phyloP scores from a whole-genome alignment of 2,797 vertebrate genomes.

The Acipenser ruthenus region DNA sequence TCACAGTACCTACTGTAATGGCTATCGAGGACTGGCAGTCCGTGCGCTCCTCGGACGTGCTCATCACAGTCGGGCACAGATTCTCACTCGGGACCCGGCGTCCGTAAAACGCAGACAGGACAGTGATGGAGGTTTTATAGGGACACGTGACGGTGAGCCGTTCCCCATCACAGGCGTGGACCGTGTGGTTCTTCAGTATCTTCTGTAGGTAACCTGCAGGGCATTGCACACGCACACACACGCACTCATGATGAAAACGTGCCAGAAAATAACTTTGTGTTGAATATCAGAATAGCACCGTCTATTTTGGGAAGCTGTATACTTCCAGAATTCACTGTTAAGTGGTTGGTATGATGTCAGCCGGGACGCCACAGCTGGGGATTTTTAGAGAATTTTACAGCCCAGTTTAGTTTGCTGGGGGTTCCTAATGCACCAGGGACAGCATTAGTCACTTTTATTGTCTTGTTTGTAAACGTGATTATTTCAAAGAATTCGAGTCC shows the following conservation, averaged over 20 bases:
- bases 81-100: constrained; percentile 61
- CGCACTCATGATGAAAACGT: too few relatives aligned
- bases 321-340: too few relatives aligned
- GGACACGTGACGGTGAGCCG: constrained; percentile 68
- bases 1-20: too few relatives aligned
- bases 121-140: constrained; percentile 63
- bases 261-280: neutral
- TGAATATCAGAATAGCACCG: neutral
- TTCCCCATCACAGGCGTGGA: constrained; percentile 73
- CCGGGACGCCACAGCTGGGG: too few relatives aligned
- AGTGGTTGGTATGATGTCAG: too few relatives aligned
- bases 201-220: constrained; percentile 70
- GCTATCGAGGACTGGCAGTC: constrained; percentile 62
- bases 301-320: too few relatives aligned
- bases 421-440: too few relatives aligned
- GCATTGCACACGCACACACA: neutral
- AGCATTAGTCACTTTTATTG: too few relatives aligned
- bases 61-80: constrained; percentile 54
- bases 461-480: too few relatives aligned
- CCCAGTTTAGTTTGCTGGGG: too few relatives aligned
- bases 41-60: constrained; percentile 48
- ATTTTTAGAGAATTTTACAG: too few relatives aligned
- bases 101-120: constrained; percentile 79
- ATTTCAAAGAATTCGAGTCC: too few relatives aligned
- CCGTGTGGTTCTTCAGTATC: constrained; percentile 77